These are phyloP conservation scores for Tryphoninae sp. DNA, from an alignment of 2,888 invertebrate genomes.

Conservation along the genomic window DNA sequence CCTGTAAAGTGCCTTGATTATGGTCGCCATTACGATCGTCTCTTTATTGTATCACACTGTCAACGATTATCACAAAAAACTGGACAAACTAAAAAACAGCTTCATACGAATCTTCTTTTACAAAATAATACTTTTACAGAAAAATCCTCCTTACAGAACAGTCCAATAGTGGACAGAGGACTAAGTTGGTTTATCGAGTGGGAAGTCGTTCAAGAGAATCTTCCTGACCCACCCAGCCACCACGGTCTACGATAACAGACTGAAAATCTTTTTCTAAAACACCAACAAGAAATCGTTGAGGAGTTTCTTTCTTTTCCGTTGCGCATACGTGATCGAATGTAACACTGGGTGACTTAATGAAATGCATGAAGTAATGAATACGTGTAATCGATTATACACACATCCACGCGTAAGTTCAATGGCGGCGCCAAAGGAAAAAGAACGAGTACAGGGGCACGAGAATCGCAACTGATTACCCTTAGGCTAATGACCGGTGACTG, in stretches of 20 bases:
- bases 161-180: neutral
- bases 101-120: neutral
- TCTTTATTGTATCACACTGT: constrained; percentile 29
- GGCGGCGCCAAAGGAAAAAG: neutral
- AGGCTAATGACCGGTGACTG: constrained; percentile 10
- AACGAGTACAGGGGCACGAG: neutral
- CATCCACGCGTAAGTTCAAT: constrained; percentile 5
- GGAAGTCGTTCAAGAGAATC: constrained; percentile 24
- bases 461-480: neutral
- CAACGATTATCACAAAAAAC: neutral
- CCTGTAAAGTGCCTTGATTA: constrained; percentile 69
- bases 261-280: constrained; percentile 64
- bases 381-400: constrained; percentile 37
- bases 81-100: neutral
- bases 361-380: constrained; percentile 37
- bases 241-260: constrained; percentile 69
- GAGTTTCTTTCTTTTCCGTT: constrained; percentile 65
- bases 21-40: constrained; percentile 71
- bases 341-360: constrained; percentile 39
- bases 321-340: constrained; percentile 42
- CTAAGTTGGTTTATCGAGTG: neutral
- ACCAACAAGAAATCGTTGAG: constrained; percentile 51
- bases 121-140: neutral
- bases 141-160: neutral
- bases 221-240: constrained; percentile 73